Evolutionary conservation across 2,888 invertebrate genomes (phyloP).

Genomic region (Rhaphigaster nebulosa): DNA sequence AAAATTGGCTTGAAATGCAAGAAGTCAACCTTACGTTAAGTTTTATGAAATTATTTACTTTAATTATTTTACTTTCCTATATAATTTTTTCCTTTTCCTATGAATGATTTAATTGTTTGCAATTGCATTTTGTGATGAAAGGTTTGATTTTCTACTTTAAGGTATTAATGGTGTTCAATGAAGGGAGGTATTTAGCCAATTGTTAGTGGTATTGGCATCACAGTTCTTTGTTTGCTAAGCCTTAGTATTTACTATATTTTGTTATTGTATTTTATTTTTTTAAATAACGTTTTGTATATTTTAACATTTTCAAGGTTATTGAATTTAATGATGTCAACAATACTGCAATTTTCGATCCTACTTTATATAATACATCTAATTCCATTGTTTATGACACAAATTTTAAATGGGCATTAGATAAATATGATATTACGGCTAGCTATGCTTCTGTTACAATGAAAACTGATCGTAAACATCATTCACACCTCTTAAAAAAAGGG

Average conservation of each 20-base stretch:
- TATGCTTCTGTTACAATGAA: slow-evolving; percentile 68
- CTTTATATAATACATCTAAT: slow-evolving; percentile 67
- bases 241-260: background rate
- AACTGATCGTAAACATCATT: slow-evolving; percentile 65
- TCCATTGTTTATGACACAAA: slow-evolving; percentile 68
- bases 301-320: slow-evolving; percentile 70
- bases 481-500: slow-evolving; percentile 61
- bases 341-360: slow-evolving; percentile 69
- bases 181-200: too few relatives aligned
- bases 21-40: too few relatives aligned
- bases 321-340: slow-evolving; percentile 75
- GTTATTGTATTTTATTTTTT: slow-evolving; percentile 51
- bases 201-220: too few relatives aligned
- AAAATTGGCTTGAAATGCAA: too few relatives aligned
- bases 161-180: too few relatives aligned
- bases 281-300: background rate
- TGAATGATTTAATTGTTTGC: too few relatives aligned
- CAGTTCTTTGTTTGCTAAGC: too few relatives aligned
- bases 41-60: too few relatives aligned
- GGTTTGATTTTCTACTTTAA: too few relatives aligned
- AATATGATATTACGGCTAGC: slow-evolving; percentile 67
- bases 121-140: too few relatives aligned
- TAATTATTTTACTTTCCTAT: too few relatives aligned
- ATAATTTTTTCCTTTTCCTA: too few relatives aligned
- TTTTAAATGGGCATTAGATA: slow-evolving; percentile 69